Base-by-base conservation (phyloP, 1,140 invertebrate genomes). In the Thaumatotibia leucotreta region DNA sequence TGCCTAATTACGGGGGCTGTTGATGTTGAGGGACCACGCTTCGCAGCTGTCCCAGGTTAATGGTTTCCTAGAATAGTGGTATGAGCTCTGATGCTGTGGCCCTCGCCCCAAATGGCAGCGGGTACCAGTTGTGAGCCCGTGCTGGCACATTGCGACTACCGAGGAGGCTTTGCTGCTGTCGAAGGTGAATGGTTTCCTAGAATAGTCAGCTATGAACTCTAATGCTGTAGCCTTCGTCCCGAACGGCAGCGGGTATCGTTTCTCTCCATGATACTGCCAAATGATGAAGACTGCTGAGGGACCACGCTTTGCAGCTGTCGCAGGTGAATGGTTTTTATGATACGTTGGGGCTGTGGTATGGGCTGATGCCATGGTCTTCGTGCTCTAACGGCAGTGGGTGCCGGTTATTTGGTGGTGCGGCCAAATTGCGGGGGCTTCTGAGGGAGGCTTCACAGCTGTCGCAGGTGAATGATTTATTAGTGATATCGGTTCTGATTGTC, bases 21-120 rank as follows among this genome's bases (percentile, higher is more conserved):
- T n/a, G n/a, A n/a, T n/a, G n/a, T n/a, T 94, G 6, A 76, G 92
- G 72, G 92, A 93, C 63, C 93, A 94, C 73, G 93, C 93, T 0
- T 92, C 93, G 52, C 93, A 93, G 74, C 93, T 94, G 70, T 92
- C 94, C 77, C 93, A 94, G 93, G 93, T 94, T n/a, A 2, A 11
- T 50, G 4, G 14, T 5, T n/a, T n/a, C n/a, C n/a, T n/a, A n/a
- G n/a, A n/a, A n/a, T n/a, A n/a, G n/a, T n/a, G n/a, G n/a, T n/a
- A n/a, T n/a, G n/a, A n/a, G n/a, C n/a, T n/a, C n/a, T n/a, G n/a
- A n/a, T n/a, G n/a, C n/a, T n/a, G n/a, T n/a, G n/a, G n/a, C n/a
- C n/a, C n/a, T n/a, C n/a, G n/a, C n/a, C n/a, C n/a, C n/a, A n/a
- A n/a, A n/a, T n/a, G n/a, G n/a, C n/a, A n/a, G n/a, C n/a, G n/a